Conservation (phyloP, 2,797 vertebrate genomes). For the Labroides dimidiatus region DNA sequence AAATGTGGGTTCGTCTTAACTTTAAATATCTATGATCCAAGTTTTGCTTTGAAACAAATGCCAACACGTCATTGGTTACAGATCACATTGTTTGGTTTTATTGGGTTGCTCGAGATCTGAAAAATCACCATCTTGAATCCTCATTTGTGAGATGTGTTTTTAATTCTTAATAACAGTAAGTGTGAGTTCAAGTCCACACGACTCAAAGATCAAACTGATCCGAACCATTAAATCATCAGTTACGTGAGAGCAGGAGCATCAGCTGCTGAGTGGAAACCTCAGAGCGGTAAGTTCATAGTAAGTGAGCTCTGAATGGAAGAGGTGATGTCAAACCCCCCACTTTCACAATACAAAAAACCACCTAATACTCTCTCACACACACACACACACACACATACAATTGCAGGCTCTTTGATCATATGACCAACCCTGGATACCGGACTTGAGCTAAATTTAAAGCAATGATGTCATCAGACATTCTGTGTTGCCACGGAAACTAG, state of each 20-base stretch:
- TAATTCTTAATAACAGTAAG: neutral
- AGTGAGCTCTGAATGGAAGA: constrained; percentile 66
- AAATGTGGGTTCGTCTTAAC: too few species aligned
- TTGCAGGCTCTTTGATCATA: constrained; percentile 58
- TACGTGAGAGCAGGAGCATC: neutral
- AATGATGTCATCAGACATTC: constrained; percentile 83
- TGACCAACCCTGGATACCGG: constrained; percentile 70
- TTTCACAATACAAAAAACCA: constrained; percentile 57
- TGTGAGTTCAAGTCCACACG: neutral
- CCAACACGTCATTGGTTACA: too few species aligned
- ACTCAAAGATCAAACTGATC: neutral
- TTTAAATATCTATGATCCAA: too few species aligned
- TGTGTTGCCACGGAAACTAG: constrained; percentile 85
- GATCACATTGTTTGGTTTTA: neutral
- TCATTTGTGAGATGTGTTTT: neutral
- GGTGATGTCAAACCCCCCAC: constrained; percentile 79
- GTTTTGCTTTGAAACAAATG: too few species aligned
- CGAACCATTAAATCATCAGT: neutral
- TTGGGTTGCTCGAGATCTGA: neutral
- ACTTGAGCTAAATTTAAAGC: constrained; percentile 81
- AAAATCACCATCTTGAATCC: neutral
- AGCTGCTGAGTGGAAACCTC: constrained; percentile 62
- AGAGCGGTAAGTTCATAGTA: constrained; percentile 52
- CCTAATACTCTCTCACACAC: constrained; percentile 50
- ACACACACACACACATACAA: constrained; percentile 1